Base-by-base conservation (phyloP, 2,113 vertebrate species). In the Pardalotus punctatus region DNA sequence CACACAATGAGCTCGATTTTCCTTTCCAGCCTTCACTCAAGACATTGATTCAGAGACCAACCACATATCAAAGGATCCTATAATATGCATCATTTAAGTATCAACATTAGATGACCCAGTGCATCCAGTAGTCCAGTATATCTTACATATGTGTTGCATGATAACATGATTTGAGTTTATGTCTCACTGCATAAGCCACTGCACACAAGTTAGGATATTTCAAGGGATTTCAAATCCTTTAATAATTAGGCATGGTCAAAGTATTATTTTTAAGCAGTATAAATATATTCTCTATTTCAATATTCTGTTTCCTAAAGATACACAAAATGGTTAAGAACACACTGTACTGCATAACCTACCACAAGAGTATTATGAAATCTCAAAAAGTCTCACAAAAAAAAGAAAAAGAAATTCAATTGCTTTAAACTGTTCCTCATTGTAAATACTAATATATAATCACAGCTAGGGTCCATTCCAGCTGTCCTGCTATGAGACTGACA, bases 381-480 rank as follows among this genome's bases (percentile, higher is more conserved):
- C 23, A 35, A 40, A 53, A 77, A 57, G 35, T 47, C 22, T 81
- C 14, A 43, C 51, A 81, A 7, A 67, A 66, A 50, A n/a, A 72
- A 81, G 7, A 67, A 66, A 50, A n/a, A 72, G 20, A 81, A 67
- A 11, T 2, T 74, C 5, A 84, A 85, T 29, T 78, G 27, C 16
- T 78, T 78, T 62, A 66, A 91, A 81, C 12, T 83, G 19, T 27
- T 94, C 24, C 35, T 86, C 5, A 20, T 28, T 74, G 42, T 74
- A 94, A 95, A 94, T 43, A 74, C 43, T 91, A 78, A 89, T 89
- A 70, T 62, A 66, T 78, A 81, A 81, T 73, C 64, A 78, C 47
- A 86, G 47, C 38, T 78, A 56, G 33, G 38, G 82, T 88, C 64
- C 60, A 81, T 86, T 93, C 51, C 56, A 92, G 14, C 28, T 88